Evolutionary conservation across 2,888 invertebrate genomes (phyloP).

Genomic region (Thymelicus acteon): DNA sequence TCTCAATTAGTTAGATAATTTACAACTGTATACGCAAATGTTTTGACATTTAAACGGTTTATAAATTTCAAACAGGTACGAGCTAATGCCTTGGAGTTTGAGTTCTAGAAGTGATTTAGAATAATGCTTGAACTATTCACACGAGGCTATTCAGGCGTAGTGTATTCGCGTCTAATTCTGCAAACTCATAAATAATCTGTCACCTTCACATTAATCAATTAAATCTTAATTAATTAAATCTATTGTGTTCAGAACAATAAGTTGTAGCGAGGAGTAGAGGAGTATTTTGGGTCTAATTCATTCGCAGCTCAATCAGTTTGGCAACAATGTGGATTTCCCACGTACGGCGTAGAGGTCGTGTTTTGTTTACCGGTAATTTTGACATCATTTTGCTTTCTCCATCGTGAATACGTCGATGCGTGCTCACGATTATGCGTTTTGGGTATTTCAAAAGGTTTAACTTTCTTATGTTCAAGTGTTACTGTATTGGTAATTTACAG

Average conservation of each 20-base stretch:
- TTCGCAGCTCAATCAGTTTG: conserved; percentile 33
- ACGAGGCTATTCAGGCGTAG: conserved; percentile 47
- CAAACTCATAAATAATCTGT: conserved; percentile 50
- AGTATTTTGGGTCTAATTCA: conserved; percentile 34
- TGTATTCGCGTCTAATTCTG: conserved; percentile 48
- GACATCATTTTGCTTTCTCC: conserved; percentile 38
- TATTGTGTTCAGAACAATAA: conserved; percentile 48
- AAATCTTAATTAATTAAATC: no score
- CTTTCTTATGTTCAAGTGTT: conserved; percentile 1
- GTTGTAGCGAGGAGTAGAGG: conserved; percentile 30
- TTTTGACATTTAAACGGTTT: conserved; percentile 29
- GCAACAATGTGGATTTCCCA: conserved; percentile 36
- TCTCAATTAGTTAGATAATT: conserved; percentile 23
- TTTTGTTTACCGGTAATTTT: conserved; percentile 38
- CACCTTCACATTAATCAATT: conserved; percentile 51
- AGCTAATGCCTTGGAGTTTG: neutral
- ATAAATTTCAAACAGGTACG: conserved; percentile 22
- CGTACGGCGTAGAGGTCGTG: conserved; percentile 36
- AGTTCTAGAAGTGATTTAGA: conserved; percentile 27
- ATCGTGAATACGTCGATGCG: conserved; percentile 33
- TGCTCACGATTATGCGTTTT: conserved; percentile 33
- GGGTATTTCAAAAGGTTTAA: conserved; percentile 31
- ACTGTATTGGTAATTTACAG: conserved; percentile 19
- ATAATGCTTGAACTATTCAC: conserved; percentile 43
- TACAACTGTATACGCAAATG: conserved; percentile 9